Base-by-base conservation (phyloP, 2,113 vertebrate genomes). In the Galbula dea region DNA sequence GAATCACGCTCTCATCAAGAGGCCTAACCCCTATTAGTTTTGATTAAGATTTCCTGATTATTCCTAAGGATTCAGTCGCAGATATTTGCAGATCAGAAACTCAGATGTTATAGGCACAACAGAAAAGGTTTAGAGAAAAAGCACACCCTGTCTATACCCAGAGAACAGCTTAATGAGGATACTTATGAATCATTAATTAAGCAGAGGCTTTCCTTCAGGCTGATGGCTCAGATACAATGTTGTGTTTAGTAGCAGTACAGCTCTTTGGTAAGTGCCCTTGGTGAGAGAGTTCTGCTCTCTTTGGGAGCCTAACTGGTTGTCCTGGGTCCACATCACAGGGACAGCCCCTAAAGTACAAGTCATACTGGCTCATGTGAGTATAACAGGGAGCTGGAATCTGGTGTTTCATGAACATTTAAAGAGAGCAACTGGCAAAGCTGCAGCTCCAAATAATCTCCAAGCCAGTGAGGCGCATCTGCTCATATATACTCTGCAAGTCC, bases 21-120 rank as follows among this genome's bases (percentile, higher is more conserved):
- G 29, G 3, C 54, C 69, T 79, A 74, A 58, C n/a, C 52, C 20
- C 11, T 62, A 7, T 85, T 94, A 77, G n/a, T 87, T 95, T 85
- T 91, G 59, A 81, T 96, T 80, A 96, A 77, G 63, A 63, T 83
- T 91, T 89, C 29, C 48, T 94, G 89, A 93, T 94, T 94, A 83
- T 92, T 94, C 46, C 19, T 77, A 23, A 49, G 39, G 63, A 92
- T 59, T 85, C 55, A 45, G 71, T 77, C 51, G 39, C 0, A 0
- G 36, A 46, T 88, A 34, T 86, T 71, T 89, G 68, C 59, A 83
- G 51, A 83, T 83, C 73, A 89, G 58, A 83, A 88, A 83, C 91
- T 80, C 82, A 55, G 9, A 89, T 89, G 32, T 94, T 86, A 34
- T 0, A 67, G 78, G 36, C 43, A 74, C 59, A 77, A 45, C 71